phyloP scores from a whole-genome alignment of 2,888 invertebrate species.

The Heliconius ethilla region DNA sequence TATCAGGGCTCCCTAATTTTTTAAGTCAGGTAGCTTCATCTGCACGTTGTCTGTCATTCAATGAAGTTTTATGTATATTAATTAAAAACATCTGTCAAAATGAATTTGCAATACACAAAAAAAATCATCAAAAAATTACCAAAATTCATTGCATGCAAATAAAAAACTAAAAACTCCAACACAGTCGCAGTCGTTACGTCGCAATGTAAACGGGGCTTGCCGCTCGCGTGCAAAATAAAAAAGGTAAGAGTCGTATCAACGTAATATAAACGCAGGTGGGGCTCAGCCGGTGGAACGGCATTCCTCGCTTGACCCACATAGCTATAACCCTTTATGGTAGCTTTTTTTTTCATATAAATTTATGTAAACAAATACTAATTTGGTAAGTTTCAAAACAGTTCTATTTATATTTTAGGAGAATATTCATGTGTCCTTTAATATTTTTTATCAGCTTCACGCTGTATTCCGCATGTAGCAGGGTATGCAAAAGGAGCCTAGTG shows the following conservation, averaged over 20 bases:
- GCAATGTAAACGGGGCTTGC: conserved; percentile 29
- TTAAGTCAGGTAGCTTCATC: no score
- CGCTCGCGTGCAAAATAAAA: conserved; percentile 26
- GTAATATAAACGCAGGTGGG: conserved; percentile 56
- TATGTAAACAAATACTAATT: conserved; percentile 42
- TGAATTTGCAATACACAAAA: background rate
- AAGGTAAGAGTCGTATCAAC: conserved; percentile 31
- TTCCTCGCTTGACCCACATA: conserved; percentile 79
- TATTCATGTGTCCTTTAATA: background rate
- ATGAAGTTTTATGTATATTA: no score
- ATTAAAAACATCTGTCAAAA: no score
- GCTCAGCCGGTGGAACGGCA: conserved; percentile 74
- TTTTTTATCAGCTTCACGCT: no score
- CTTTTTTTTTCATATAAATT: conserved; percentile 38
- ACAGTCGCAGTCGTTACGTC: conserved; percentile 16
- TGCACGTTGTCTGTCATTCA: no score
- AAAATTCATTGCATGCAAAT: background rate
- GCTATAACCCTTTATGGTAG: conserved; percentile 48
- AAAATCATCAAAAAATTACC: background rate
- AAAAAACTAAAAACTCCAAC: background rate
- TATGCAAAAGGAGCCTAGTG: no score
- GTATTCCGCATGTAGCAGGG: no score
- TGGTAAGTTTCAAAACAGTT: conserved; percentile 7
- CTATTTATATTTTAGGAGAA: background rate
- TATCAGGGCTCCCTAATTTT: no score